Percentiles rank a stretch among this genome's conserved stretches.
Conservation (phyloP, 2,888 invertebrate species). For the Netelia virgata region DNA sequence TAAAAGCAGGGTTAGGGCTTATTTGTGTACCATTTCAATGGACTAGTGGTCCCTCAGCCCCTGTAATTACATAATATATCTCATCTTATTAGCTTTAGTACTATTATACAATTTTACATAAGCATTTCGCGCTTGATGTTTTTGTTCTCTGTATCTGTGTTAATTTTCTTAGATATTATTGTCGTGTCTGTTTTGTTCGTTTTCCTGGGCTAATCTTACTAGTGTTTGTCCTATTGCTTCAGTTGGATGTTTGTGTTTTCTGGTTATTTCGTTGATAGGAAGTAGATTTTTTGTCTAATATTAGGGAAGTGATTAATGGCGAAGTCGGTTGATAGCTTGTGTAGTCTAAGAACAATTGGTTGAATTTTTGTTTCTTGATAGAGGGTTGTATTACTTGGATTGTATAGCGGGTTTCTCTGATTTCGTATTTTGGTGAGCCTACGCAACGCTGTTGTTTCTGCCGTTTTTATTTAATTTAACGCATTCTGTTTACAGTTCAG, state of each 20-base stretch:
- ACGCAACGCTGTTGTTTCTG: constrained; percentile 30
- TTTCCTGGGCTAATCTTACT: background rate
- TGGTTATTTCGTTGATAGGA: background rate
- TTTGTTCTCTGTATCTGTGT: background rate
- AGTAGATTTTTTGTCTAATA: background rate
- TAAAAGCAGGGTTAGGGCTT: too few species aligned
- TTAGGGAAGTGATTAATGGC: background rate
- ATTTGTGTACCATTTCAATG: too few species aligned
- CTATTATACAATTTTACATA: too few species aligned
- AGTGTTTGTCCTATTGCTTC: background rate
- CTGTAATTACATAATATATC: too few species aligned
- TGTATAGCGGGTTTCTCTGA: background rate
- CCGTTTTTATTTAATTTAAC: constrained; percentile 23
- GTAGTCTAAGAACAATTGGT: background rate
- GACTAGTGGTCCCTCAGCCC: background rate
- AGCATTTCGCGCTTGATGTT: too few species aligned
- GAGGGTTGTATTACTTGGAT: background rate
- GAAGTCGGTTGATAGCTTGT: background rate
- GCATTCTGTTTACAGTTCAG: constrained; percentile 8
- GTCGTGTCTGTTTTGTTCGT: background rate
- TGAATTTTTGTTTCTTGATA: background rate
- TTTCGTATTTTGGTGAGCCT: constrained; percentile 14
- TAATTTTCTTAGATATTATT: background rate
- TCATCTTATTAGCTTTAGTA: too few species aligned
- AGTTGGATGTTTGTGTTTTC: background rate